Percentiles rank a stretch among this genome's conserved stretches.
These are phyloP conservation scores for Catostylus mosaicus DNA, from an alignment of 30 jellyfish, hydroid and myxozoan species.

Conservation along the genomic window DNA sequence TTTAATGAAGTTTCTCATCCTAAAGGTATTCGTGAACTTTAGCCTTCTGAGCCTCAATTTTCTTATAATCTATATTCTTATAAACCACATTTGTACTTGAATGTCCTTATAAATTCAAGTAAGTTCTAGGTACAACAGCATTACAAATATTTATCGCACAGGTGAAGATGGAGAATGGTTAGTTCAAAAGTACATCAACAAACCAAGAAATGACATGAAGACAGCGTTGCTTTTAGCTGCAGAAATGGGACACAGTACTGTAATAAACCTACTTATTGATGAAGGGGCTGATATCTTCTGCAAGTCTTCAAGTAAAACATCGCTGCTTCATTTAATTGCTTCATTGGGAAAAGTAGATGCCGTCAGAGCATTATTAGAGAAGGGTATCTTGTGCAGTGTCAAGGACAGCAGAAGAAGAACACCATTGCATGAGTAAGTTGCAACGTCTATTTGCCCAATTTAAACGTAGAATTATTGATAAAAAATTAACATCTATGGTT, in stretches of 20 bases:
- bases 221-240: constrained; percentile 37
- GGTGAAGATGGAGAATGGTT: constrained; percentile 9
- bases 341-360: constrained; percentile 34
- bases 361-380: background rate
- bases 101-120: no score
- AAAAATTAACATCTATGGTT: background rate
- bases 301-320: background rate
- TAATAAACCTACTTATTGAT: constrained; percentile 2
- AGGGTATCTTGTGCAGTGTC: constrained; percentile 2
- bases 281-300: constrained; percentile 33
- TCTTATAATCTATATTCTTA: no score
- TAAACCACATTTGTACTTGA: no score
- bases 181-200: background rate
- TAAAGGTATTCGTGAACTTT: no score
- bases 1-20: no score
- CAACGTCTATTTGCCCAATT: background rate
- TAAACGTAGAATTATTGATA: no score
- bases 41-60: no score
- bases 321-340: constrained; percentile 33
- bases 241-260: constrained; percentile 36
- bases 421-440: constrained; percentile 40
- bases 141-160: background rate
- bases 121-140: no score
- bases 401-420: constrained; percentile 28
- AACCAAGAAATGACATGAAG: constrained; percentile 36